Conservation (phyloP, 2,888 invertebrate species). For the Griposia aprilina region DNA sequence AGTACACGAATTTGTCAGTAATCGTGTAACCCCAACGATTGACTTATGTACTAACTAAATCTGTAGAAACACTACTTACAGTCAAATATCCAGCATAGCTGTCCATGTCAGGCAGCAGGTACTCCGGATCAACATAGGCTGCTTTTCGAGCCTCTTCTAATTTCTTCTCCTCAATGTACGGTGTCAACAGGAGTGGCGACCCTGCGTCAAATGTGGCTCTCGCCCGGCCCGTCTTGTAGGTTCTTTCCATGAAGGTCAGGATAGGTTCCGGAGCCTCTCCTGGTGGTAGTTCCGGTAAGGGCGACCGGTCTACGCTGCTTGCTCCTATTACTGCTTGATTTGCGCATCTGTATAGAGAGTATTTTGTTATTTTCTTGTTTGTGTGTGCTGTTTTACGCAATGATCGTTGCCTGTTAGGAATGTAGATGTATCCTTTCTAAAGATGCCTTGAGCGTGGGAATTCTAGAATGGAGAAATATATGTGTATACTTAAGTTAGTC, state of each 20-base stretch:
- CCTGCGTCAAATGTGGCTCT: slow-evolving; percentile 82
- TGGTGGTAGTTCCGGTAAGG: slow-evolving; percentile 83
- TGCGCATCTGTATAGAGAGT: slow-evolving; percentile 72
- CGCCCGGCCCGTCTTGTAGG: slow-evolving; percentile 78
- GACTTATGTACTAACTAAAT: neutral
- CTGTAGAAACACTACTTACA: slow-evolving; percentile 70
- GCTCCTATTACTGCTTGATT: slow-evolving; percentile 61
- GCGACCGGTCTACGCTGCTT: slow-evolving; percentile 70
- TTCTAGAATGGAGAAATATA: slow-evolving; percentile 10
- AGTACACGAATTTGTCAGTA: no score
- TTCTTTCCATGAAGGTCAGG: slow-evolving; percentile 84
- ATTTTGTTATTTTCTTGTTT: neutral
- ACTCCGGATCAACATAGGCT: slow-evolving; percentile 83
- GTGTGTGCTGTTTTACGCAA: slow-evolving; percentile 16
- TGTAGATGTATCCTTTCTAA: slow-evolving; percentile 37
- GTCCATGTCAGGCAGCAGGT: slow-evolving; percentile 85
- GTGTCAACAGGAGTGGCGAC: slow-evolving; percentile 89
- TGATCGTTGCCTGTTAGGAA: neutral
- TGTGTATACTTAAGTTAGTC: no score
- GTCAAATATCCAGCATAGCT: slow-evolving; percentile 89
- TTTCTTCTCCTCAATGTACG: slow-evolving; percentile 88
- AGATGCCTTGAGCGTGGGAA: slow-evolving; percentile 37
- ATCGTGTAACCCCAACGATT: neutral
- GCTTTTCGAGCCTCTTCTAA: slow-evolving; percentile 87
- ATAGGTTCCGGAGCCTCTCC: slow-evolving; percentile 88